A percentile compares a stretch with the other conserved stretches of the same genome.
Conservation (phyloP, 2,888 invertebrate species). For the Poecilus cupreus region DNA sequence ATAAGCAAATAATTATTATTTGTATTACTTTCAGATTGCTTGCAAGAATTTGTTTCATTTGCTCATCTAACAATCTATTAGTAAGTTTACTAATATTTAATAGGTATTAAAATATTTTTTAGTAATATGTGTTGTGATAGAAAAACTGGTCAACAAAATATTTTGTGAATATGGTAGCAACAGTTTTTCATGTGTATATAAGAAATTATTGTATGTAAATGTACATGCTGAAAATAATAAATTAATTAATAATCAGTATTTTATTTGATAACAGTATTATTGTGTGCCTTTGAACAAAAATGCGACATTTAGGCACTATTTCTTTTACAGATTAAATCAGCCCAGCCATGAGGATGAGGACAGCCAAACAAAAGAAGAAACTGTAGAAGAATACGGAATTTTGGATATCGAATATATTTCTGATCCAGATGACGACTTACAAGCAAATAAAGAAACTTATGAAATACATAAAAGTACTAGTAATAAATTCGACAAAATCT, state of each 20-base stretch:
- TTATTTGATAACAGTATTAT: background rate
- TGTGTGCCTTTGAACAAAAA: background rate
- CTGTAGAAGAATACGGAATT: constrained; percentile 65
- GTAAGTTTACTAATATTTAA: background rate
- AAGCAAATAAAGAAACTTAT: background rate
- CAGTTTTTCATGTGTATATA: constrained; percentile 8
- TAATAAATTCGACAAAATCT: constrained; percentile 33
- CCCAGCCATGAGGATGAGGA: constrained; percentile 12
- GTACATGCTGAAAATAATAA: background rate
- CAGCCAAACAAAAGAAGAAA: constrained; percentile 30
- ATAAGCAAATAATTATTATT: no score
- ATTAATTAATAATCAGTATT: background rate
- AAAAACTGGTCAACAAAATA: background rate
- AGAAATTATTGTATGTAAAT: background rate
- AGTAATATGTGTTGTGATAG: constrained; percentile 12
- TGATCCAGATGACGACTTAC: background rate
- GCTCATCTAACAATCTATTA: background rate
- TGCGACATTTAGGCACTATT: background rate
- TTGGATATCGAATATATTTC: background rate
- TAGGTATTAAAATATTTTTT: background rate
- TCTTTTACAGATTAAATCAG: constrained; percentile 37
- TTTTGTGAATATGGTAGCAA: background rate
- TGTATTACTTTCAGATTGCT: no score
- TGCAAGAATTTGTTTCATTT: background rate
- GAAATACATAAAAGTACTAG: background rate